These are phyloP conservation scores for Solenodon paradoxus DNA, from an alignment of 2,113 vertebrate genomes.

Conservation along the genomic window DNA sequence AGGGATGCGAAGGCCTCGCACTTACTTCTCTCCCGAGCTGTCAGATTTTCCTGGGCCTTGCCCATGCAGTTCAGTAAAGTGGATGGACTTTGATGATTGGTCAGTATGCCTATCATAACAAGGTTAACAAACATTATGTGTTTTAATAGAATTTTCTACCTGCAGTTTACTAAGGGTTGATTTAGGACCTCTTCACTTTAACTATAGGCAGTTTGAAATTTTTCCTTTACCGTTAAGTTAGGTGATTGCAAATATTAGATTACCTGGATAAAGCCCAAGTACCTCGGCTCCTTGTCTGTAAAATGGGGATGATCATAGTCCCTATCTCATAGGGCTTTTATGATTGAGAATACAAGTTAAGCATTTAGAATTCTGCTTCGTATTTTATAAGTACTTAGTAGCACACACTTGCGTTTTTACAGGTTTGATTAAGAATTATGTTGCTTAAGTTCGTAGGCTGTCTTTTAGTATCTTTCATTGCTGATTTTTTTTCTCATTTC, in stretches of 20 bases:
- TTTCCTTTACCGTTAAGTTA: not conserved
- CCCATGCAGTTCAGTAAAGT: not conserved
- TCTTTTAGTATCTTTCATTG: not conserved
- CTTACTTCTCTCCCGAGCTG: accelerated
- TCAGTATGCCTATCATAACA: not conserved
- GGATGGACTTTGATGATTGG: not conserved
- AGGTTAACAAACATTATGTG: not conserved
- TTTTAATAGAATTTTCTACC: not conserved
- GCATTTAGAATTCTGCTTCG: too few species aligned
- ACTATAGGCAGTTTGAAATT: not conserved
- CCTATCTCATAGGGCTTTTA: too few species aligned
- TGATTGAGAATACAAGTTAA: too few species aligned
- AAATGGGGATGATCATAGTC: too few species aligned
- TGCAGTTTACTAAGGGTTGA: not conserved
- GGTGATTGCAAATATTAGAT: not conserved
- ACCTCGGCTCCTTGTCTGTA: too few species aligned
- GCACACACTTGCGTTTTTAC: not conserved
- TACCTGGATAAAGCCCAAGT: too few species aligned
- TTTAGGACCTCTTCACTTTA: not conserved
- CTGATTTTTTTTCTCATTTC: not conserved
- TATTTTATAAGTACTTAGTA: too few species aligned
- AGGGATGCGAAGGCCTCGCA: not conserved
- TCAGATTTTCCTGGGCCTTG: not conserved
- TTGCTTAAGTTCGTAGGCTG: not conserved
- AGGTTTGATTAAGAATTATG: not conserved